Evolutionary conservation across 2,888 invertebrate genomes (phyloP).

Genomic region (Argyresthia albistria): DNA sequence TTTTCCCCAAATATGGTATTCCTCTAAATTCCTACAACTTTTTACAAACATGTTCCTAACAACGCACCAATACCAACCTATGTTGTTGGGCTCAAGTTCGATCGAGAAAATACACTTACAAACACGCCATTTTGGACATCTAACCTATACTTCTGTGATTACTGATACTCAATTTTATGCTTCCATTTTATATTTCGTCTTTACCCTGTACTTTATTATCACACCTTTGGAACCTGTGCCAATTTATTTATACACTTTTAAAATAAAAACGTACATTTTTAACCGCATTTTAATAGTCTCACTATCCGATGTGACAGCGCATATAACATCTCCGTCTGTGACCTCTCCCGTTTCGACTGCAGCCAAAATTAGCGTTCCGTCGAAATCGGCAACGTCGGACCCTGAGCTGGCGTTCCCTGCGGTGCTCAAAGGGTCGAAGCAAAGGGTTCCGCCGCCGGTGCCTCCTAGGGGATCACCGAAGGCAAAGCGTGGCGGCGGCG

Average conservation of each 20-base stretch:
- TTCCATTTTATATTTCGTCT: not conserved
- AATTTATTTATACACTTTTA: constrained; percentile 13
- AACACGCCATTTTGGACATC: constrained; percentile 62
- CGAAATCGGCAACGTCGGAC: constrained; percentile 51
- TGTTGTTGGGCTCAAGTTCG: constrained; percentile 60
- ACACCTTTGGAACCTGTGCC: constrained; percentile 3
- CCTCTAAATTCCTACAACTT: constrained; percentile 21
- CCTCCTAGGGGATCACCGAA: constrained; percentile 88
- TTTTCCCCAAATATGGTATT: constrained; percentile 28
- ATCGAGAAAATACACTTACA: constrained; percentile 65
- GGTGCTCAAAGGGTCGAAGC: constrained; percentile 81
- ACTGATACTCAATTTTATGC: not conserved
- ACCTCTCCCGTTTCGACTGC: constrained; percentile 59
- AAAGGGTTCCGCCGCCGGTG: constrained; percentile 89
- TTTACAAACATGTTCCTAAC: constrained; percentile 25
- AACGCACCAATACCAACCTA: constrained; percentile 58
- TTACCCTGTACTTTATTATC: not conserved
- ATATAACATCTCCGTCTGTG: constrained; percentile 62
- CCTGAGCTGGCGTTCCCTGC: constrained; percentile 79
- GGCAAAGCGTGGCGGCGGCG: constrained; percentile 66
- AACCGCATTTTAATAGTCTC: constrained; percentile 39
- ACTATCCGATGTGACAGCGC: constrained; percentile 68
- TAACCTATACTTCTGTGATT: constrained; percentile 18
- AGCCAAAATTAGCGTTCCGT: constrained; percentile 36
- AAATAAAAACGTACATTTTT: not conserved